These are phyloP conservation scores for Heterotis niloticus DNA, from an alignment of 2,113 vertebrate species.

Conservation along the genomic window DNA sequence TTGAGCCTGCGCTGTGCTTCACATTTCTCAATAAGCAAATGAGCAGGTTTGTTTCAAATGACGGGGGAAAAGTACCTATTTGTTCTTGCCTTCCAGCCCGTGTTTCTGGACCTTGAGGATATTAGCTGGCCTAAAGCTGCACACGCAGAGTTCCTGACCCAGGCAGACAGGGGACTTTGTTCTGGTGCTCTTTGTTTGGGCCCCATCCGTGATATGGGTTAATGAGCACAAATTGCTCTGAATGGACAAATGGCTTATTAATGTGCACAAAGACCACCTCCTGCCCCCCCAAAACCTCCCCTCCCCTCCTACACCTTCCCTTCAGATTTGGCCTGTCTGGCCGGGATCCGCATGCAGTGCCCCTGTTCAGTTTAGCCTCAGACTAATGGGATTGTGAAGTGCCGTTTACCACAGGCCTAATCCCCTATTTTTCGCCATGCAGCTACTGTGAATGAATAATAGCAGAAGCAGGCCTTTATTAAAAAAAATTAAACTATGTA, in stretches of 20 bases:
- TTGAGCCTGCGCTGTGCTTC: neutral
- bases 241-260: slow-evolving; percentile 79
- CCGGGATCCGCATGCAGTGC: slow-evolving; percentile 62
- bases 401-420: slow-evolving; percentile 69
- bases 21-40: neutral
- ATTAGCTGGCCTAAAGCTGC: neutral
- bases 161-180: slow-evolving; percentile 69
- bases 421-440: slow-evolving; percentile 46
- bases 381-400: slow-evolving; percentile 78
- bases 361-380: slow-evolving; percentile 64
- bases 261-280: slow-evolving; percentile 65
- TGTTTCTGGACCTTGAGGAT: neutral
- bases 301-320: neutral
- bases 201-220: slow-evolving; percentile 84
- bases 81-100: neutral
- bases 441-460: neutral
- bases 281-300: neutral
- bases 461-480: neutral
- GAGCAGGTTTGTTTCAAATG: neutral
- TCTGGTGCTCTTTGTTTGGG: slow-evolving; percentile 80
- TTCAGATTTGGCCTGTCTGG: slow-evolving; percentile 51
- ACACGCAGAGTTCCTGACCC: slow-evolving; percentile 51
- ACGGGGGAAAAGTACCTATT: neutral
- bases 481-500: neutral
- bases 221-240: slow-evolving; percentile 87